These are phyloP conservation scores for Xiphorhynchus erythropygius DNA, from an alignment of 2,797 vertebrate species.

Conservation along the genomic window DNA sequence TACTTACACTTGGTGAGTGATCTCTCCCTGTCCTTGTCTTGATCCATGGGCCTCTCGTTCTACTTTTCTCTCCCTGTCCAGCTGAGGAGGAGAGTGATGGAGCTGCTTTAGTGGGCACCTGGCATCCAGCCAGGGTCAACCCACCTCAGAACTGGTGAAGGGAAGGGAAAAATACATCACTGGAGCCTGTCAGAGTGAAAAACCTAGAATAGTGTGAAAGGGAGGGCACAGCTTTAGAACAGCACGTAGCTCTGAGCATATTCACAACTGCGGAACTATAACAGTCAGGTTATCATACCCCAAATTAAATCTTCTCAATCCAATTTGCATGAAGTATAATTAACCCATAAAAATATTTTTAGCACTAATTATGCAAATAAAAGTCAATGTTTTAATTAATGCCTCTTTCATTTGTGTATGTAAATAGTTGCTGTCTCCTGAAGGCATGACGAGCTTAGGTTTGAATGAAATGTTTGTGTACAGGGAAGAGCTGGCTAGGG, in stretches of 20 bases:
- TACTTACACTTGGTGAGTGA: background rate
- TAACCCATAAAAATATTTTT: constrained; percentile 62
- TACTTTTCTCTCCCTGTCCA: background rate
- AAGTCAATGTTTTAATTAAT: constrained; percentile 45
- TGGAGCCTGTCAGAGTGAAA: background rate
- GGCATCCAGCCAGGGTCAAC: background rate
- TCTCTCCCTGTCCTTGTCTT: background rate
- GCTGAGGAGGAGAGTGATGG: background rate
- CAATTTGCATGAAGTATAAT: constrained; percentile 58
- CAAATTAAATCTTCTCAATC: constrained; percentile 11
- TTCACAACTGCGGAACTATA: background rate
- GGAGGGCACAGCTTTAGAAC: background rate
- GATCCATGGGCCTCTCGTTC: too few species aligned
- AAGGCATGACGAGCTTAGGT: background rate
- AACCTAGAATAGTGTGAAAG: background rate
- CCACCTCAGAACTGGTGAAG: background rate
- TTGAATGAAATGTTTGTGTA: background rate
- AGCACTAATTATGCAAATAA: constrained; percentile 63
- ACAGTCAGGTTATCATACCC: background rate
- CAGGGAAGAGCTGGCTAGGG: background rate
- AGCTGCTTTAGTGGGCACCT: background rate
- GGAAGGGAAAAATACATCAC: background rate
- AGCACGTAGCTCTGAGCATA: background rate
- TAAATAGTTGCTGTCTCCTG: constrained; percentile 1
- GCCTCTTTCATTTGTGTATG: constrained; percentile 2